Base-by-base conservation (phyloP, 2,113 vertebrate species). In the Willisornis vidua region DNA sequence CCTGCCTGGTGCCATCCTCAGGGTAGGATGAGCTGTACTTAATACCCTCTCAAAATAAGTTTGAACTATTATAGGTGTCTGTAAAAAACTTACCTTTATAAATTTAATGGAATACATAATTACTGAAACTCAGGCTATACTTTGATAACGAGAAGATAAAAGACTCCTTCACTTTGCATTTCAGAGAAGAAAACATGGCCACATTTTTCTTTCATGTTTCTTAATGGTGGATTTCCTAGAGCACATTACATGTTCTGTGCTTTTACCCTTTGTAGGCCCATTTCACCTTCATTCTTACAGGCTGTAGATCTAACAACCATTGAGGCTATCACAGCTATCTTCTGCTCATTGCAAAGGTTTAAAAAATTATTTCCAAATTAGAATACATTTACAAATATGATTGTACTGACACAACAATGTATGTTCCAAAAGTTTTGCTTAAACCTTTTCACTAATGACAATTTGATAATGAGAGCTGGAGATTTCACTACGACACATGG, bases 31-130 rank as follows among this genome's bases (percentile, higher is more conserved):
- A 91, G n/a, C 25, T 26, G 17, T 3, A 37, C 14, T 31, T 49
- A 62, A 35, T 2, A 35, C 2, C n/a, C 6, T 8, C 5, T 2
- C 6, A 7, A 20, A 48, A 1, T 7, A 19, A 24, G 14, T 28
- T n/a, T 31, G 33, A 73, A 45, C 17, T 28, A 7, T 45, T 23
- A 59, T 6, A 19, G 26, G 41, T 25, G 54, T 22, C 65, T 2
- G 4, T 39, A 52, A 43, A 71, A 23, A 28, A 49, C 41, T 37
- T 51, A 80, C 55, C 58, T 65, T 70, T n/a, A 13, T 5, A 13
- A 24, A 43, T 55, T 49, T 73, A 52, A 54, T 10, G 43, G 41
- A 51, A 70, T 6, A 39, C 1, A 1, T 7, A 52, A 54, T 49
- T 37, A 70, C 14, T 46, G 82, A 71, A 72, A 72, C 9, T 37